phyloP scores from a whole-genome alignment of 2,888 invertebrate genomes.

The Nasonovia ribisnigri region DNA sequence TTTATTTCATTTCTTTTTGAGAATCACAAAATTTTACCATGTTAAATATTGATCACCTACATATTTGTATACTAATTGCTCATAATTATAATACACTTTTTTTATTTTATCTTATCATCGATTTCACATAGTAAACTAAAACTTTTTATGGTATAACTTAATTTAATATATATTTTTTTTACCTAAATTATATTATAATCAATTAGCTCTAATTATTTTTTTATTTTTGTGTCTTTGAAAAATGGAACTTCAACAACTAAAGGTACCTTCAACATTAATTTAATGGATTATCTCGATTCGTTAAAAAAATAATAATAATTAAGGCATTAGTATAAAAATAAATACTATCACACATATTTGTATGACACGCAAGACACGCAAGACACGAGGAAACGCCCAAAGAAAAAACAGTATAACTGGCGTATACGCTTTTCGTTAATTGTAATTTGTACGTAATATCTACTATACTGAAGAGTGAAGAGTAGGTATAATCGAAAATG shows the following conservation, averaged over 20 bases:
- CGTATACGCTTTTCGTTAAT: neutral
- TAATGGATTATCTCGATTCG: neutral
- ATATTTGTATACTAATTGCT: neutral
- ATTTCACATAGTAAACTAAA: neutral
- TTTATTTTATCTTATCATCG: neutral
- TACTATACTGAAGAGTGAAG: neutral
- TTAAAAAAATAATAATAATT: neutral
- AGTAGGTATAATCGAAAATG: neutral
- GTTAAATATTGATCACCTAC: neutral
- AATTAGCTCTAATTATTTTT: neutral
- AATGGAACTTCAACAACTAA: neutral
- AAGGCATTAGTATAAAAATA: constrained; percentile 22
- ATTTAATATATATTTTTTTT: neutral
- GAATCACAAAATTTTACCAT: neutral
- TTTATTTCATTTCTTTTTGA: neutral
- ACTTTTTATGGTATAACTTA: neutral
- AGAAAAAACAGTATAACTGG: neutral
- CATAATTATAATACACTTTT: neutral
- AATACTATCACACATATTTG: constrained; percentile 14
- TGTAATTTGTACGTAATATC: neutral
- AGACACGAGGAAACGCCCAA: constrained; percentile 31
- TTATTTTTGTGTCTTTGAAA: neutral
- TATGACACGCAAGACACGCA: constrained; percentile 25
- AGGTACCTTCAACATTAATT: neutral
- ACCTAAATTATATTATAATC: neutral